Conservation (phyloP, 2,797 vertebrate genomes). For the Melanotaenia maccullochi region DNA sequence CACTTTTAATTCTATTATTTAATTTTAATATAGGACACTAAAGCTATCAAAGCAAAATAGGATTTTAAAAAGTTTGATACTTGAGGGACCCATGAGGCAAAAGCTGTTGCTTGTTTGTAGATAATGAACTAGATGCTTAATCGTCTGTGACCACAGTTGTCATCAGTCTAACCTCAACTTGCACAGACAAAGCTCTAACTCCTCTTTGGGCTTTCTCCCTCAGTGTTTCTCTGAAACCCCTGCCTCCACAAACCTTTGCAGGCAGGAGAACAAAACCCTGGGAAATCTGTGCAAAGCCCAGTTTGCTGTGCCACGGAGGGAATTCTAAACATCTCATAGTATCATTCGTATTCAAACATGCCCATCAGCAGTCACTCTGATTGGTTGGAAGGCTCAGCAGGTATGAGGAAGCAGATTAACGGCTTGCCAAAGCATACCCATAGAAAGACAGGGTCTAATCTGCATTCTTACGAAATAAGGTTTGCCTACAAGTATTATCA, state of each 20-base stretch:
- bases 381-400: conserved; percentile 58
- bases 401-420: conserved; percentile 72
- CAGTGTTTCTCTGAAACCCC: conserved; percentile 5
- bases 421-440: conserved; percentile 24
- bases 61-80: conserved; percentile 18
- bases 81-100: conserved; percentile 23
- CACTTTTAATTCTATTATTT: no score
- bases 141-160: conserved; percentile 20
- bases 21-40: not conserved
- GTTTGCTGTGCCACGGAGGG: conserved; percentile 35
- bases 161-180: conserved; percentile 33
- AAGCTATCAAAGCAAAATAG: conserved; percentile 2
- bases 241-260: conserved; percentile 18
- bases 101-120: conserved; percentile 19
- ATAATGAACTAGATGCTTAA: conserved; percentile 31
- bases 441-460: conserved; percentile 39
- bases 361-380: conserved; percentile 36
- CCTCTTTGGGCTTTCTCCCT: not conserved
- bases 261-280: conserved; percentile 49
- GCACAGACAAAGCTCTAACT: conserved; percentile 42
- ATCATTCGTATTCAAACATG: conserved; percentile 73
- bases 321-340: conserved; percentile 75
- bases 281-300: conserved; percentile 51
- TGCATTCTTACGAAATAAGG: conserved; percentile 52
- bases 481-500: conserved; percentile 19